These are phyloP conservation scores for Rhyacophila evoluta DNA, from an alignment of 2,888 invertebrate species.

Conservation along the genomic window DNA sequence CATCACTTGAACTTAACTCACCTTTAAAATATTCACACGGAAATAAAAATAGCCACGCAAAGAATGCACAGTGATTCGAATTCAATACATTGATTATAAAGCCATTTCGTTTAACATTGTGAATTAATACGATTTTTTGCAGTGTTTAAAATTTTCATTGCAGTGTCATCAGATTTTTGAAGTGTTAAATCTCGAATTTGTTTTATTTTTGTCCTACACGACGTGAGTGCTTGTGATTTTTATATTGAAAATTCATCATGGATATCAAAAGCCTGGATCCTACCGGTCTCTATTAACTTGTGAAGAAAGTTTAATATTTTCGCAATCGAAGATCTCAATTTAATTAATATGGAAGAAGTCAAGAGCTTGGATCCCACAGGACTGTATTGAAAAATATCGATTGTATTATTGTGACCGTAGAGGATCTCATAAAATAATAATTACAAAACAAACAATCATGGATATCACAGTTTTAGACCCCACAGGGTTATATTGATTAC, in stretches of 20 bases:
- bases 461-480: conserved; percentile 42
- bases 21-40: conserved; percentile 23
- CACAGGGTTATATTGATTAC: conserved; percentile 44
- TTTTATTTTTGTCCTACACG: not conserved
- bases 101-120: not conserved
- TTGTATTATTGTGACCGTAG: not conserved
- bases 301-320: not conserved
- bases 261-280: conserved; percentile 44
- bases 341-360: conserved; percentile 31
- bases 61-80: conserved; percentile 11
- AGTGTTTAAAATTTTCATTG: not conserved
- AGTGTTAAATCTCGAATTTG: not conserved
- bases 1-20: conserved; percentile 22
- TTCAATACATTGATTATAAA: not conserved
- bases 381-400: conserved; percentile 34
- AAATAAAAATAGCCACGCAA: conserved; percentile 12
- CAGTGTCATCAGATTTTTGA: conserved; percentile 17
- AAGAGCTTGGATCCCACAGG: conserved; percentile 45
- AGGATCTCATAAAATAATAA: conserved; percentile 27
- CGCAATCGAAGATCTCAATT: not conserved
- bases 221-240: conserved; percentile 4
- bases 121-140: not conserved
- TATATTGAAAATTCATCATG: conserved; percentile 25
- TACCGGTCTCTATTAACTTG: conserved; percentile 37
- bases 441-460: conserved; percentile 23